These are phyloP conservation scores for Saguinus midas DNA, from an alignment of 2,113 vertebrate genomes.

Conservation along the genomic window DNA sequence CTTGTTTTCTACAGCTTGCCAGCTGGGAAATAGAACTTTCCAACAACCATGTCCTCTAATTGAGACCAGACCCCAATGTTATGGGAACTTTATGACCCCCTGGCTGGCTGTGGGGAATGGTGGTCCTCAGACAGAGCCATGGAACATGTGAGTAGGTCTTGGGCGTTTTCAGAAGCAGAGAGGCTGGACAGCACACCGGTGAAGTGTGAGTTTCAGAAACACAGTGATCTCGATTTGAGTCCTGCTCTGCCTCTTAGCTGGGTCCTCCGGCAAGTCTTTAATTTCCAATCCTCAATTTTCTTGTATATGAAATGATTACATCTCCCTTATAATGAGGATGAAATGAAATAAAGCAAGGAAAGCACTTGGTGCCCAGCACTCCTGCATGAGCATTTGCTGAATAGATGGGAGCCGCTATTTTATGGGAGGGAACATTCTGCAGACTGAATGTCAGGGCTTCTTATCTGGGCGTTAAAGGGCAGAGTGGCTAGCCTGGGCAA, in stretches of 20 bases:
- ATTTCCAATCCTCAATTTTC: neutral
- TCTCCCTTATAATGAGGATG: neutral
- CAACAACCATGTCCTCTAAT: neutral
- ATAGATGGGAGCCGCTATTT: neutral
- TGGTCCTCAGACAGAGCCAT: neutral
- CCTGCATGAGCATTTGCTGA: neutral
- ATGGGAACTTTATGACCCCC: neutral
- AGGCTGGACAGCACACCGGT: neutral
- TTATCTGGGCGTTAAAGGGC: neutral
- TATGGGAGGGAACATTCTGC: neutral
- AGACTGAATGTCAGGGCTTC: too few relatives aligned
- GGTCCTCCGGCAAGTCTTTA: neutral
- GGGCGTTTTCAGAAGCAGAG: neutral
- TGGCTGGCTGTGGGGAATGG: neutral
- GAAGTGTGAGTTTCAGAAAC: slow-evolving; percentile 28
- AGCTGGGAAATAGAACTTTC: neutral
- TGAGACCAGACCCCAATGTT: neutral
- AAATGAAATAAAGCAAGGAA: neutral
- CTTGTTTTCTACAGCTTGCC: neutral
- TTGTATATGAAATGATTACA: neutral
- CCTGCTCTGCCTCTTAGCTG: neutral
- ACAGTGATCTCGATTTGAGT: neutral
- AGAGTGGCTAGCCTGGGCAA: neutral
- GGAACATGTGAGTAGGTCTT: neutral
- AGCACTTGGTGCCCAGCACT: neutral